Evolutionary conservation across 1,140 invertebrate genomes (phyloP).

Genomic region (Cryptotermes secundus): DNA sequence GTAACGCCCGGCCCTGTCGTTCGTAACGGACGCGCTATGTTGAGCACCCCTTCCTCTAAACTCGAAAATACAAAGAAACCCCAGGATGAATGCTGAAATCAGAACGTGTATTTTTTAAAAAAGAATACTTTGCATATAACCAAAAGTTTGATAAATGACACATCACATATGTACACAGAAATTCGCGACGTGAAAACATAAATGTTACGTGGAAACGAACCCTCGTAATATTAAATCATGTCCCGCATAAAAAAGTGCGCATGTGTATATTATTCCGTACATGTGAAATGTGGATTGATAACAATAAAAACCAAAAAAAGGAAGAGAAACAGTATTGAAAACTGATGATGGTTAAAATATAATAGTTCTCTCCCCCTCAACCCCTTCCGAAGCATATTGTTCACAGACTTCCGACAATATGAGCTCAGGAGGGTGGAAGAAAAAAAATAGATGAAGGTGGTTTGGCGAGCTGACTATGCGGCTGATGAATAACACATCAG

Average conservation of each 20-base stretch:
- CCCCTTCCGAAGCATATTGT: not conserved
- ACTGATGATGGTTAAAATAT: not conserved
- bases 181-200: not conserved
- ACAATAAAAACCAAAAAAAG: not conserved
- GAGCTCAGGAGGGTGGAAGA: too few species aligned
- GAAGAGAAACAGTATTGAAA: not conserved
- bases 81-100: not conserved
- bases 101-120: not conserved
- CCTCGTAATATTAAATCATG: not conserved
- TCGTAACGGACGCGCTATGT: not conserved
- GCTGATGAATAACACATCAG: not conserved
- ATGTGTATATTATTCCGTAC: not conserved
- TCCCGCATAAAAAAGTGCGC: not conserved
- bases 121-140: not conserved
- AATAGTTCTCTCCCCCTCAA: not conserved
- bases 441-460: not conserved
- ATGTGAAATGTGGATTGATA: not conserved
- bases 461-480: not conserved
- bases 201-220: not conserved
- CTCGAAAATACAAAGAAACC: not conserved
- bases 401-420: not conserved
- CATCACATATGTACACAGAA: not conserved
- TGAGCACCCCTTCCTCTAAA: not conserved
- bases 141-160: not conserved
- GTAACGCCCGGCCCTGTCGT: not conserved